These are phyloP conservation scores for Trachelus tabidus DNA, from an alignment of 2,888 invertebrate species.

Conservation along the genomic window DNA sequence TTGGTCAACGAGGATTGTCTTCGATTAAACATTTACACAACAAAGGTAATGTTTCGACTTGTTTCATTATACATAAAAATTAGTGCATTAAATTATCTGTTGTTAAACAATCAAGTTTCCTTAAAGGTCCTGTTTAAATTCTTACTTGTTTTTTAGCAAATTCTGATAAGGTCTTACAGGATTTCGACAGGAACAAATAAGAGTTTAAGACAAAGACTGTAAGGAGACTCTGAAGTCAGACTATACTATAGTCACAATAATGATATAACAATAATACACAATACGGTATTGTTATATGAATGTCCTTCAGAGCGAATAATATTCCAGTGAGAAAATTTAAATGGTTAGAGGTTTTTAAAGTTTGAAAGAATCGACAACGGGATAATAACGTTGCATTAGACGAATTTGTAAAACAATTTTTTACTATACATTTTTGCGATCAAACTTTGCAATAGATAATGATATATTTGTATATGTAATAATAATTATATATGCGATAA, in stretches of 20 bases:
- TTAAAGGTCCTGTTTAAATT: background rate
- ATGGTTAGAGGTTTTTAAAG: background rate
- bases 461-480: background rate
- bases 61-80: background rate
- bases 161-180: background rate
- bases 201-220: background rate
- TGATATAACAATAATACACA: background rate
- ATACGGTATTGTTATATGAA: background rate
- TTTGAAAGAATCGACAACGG: background rate
- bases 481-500: background rate
- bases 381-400: background rate
- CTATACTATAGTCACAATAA: background rate
- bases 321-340: background rate
- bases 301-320: background rate
- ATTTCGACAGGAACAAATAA: background rate
- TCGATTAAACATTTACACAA: slow-evolving; percentile 72
- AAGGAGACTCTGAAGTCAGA: background rate
- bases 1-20: slow-evolving; percentile 72
- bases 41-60: slow-evolving; percentile 49
- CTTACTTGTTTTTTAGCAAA: background rate
- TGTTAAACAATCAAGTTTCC: background rate
- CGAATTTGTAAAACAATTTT: background rate
- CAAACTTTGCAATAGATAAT: background rate
- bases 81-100: background rate
- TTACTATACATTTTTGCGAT: background rate